Percentiles rank a stretch among this genome's conserved stretches.
Conservation (phyloP, 2,113 vertebrate species). For the Bubo bubo region DNA sequence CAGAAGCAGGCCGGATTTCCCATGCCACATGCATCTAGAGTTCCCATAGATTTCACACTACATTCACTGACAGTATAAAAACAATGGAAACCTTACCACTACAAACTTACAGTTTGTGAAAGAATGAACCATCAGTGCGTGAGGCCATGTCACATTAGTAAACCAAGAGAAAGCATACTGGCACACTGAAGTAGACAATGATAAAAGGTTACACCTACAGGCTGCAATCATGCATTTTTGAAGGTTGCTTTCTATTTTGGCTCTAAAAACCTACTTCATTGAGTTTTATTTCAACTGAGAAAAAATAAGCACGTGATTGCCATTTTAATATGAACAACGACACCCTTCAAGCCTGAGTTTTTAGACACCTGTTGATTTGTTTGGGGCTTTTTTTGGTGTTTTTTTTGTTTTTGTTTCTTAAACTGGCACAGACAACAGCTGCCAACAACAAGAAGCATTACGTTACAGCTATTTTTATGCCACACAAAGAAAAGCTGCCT, state of each 20-base stretch:
- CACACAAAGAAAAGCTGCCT: neutral
- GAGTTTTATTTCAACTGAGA: neutral
- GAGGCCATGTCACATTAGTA: neutral
- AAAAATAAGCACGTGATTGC: neutral
- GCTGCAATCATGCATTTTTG: neutral
- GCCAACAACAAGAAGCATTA: neutral
- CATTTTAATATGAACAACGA: neutral
- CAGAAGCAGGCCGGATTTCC: neutral
- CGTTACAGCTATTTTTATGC: neutral
- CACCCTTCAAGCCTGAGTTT: neutral
- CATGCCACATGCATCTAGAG: neutral
- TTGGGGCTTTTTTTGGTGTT: neutral
- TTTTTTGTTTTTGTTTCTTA: neutral
- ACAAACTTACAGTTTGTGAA: neutral
- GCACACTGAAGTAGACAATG: neutral
- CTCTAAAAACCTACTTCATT: neutral
- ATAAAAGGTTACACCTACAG: neutral
- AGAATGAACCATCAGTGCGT: neutral
- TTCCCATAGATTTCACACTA: neutral
- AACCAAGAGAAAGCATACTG: neutral
- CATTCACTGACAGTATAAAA: neutral
- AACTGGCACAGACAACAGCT: neutral
- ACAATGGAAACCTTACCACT: neutral
- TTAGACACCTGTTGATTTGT: rapidly evolving
- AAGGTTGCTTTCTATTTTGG: neutral